A percentile compares a stretch with the other conserved stretches of the same genome.
phyloP scores from a whole-genome alignment of 2,797 vertebrate species.

The Megaceryle alcyon region DNA sequence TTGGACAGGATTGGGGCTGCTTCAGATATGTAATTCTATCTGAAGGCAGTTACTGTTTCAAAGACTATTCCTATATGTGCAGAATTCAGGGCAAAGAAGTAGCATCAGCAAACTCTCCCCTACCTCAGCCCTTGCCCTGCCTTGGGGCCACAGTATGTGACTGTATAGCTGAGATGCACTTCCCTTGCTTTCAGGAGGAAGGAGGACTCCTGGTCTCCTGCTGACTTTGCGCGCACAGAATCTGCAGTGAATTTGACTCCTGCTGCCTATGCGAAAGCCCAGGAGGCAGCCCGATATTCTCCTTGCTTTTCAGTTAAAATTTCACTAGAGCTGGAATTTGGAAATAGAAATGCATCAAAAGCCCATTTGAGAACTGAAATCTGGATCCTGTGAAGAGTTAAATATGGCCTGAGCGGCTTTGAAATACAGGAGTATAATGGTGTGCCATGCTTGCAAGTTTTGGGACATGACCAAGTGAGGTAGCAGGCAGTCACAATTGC shows the following conservation, averaged over 20 bases:
- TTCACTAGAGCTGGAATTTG: not conserved
- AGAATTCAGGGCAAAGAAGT: not conserved
- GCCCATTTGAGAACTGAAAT: not conserved
- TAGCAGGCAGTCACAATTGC: not conserved
- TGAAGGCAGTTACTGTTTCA: not conserved
- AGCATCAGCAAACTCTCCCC: not conserved
- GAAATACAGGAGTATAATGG: fast-evolving
- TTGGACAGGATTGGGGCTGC: not conserved
- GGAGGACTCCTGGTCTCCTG: not conserved
- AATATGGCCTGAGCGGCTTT: not conserved
- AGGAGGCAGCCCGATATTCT: not conserved
- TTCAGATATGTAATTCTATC: not conserved
- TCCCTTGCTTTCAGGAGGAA: fast-evolving
- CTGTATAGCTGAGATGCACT: not conserved
- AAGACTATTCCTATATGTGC: not conserved
- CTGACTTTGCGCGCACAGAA: not conserved
- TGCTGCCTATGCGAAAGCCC: not conserved
- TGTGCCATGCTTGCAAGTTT: not conserved
- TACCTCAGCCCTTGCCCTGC: not conserved
- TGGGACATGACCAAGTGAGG: not conserved
- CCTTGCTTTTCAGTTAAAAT: not conserved
- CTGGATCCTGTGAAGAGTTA: not conserved
- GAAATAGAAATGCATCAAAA: not conserved
- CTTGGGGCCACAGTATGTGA: not conserved
- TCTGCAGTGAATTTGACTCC: not conserved